Base-by-base conservation (phyloP, 64 coral and sea anemone species). In the Astreopora myriophthalma region DNA sequence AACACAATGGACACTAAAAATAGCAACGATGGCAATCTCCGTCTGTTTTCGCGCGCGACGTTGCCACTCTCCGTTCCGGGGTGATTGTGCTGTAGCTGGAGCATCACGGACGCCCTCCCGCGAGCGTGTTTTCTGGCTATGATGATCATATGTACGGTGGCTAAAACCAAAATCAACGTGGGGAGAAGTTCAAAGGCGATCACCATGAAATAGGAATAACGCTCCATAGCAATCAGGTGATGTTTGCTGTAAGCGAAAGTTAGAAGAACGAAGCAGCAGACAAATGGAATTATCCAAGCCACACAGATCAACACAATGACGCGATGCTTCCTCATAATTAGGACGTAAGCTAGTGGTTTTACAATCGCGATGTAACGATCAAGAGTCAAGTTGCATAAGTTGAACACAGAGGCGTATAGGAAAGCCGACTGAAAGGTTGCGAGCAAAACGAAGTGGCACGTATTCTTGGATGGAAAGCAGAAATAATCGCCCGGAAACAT, bases 121-220 rank as follows among this genome's bases (percentile, higher is more conserved):
- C 77, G 48, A 22, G 51, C 51, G 30, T 34, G 49, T 80, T 80
- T 80, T 80, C 8, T 61, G 51, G 51, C 77, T 29, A 80, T 80
- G 30, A 20, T 60, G 51, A 80, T 30, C 77, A 80, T 60, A 34
- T 80, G 77, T 35, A 19, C 2, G 5, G 77, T 80, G 5, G 33
- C 28, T 3, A 60, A 10, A 17, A 80, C 14, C 49, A 80, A 61
- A 11, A 52, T 23, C 30, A 80, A 28, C 27, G 16, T n/a, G 6
- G 77, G 77, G 32, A 80, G 27, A 23, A 80, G 20, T 34, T 80
- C 77, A 19, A 80, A 80, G 0, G 51, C 19, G 44, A 80, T 28
- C 13, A 12, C 1, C 49, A 60, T 55, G 51, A 55, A 29, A n/a
- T 60, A 80, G 6, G 77, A 10, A 20, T 60, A 80, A 1, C 61